Evolutionary conservation across 2,797 vertebrate genomes (phyloP).

Genomic region (Anas bernieri): DNA sequence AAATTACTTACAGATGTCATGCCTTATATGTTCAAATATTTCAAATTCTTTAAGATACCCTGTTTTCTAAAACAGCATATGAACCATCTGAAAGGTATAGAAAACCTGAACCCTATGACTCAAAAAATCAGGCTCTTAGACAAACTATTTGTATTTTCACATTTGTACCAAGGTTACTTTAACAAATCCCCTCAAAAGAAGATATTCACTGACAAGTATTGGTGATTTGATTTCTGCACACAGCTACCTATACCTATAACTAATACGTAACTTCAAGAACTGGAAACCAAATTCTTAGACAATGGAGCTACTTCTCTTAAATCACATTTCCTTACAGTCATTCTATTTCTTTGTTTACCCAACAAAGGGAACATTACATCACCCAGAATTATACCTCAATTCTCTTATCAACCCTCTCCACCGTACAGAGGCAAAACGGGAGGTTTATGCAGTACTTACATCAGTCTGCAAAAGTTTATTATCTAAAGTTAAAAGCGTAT

Average conservation of each 20-base stretch:
- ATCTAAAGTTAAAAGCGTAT: slow-evolving; percentile 94
- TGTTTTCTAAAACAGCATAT: background rate
- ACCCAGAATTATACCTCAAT: background rate
- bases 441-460: slow-evolving; percentile 80
- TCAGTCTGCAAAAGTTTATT: slow-evolving; percentile 98
- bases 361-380: background rate
- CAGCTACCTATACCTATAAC: background rate
- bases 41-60: background rate
- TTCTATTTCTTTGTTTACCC: background rate
- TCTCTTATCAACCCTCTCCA: background rate
- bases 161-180: background rate
- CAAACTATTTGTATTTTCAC: too few species aligned
- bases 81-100: background rate
- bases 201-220: background rate
- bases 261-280: background rate
- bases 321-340: background rate
- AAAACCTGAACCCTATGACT: background rate
- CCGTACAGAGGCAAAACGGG: background rate
- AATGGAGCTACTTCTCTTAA: background rate
- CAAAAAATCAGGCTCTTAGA: background rate
- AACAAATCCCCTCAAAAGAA: background rate
- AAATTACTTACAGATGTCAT: background rate
- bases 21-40: background rate
- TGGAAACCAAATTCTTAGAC: background rate
- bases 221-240: background rate